Conservation (phyloP, 2,113 vertebrate genomes). For the Engraulis encrasicolus region DNA sequence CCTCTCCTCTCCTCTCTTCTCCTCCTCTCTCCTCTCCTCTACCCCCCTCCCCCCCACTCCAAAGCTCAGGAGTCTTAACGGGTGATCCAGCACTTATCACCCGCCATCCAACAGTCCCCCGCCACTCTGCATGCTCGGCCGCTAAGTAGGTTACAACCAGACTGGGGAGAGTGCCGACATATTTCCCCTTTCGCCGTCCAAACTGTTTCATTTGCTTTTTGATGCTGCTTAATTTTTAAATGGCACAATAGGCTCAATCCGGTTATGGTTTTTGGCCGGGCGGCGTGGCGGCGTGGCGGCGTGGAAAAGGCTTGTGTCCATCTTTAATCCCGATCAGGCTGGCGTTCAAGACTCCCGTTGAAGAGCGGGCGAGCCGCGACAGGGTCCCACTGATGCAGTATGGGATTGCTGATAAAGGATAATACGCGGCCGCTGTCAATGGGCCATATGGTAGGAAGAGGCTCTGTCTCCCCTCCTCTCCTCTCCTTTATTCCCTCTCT, state of each 20-base stretch:
- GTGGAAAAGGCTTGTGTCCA: constrained; percentile 48
- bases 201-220: constrained; percentile 42
- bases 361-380: too few species aligned
- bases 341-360: constrained; percentile 53
- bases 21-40: too few species aligned
- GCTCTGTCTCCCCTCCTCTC: too few species aligned
- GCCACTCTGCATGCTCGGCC: constrained; percentile 27
- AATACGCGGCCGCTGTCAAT: constrained; percentile 56
- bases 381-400: constrained; percentile 60
- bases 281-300: too few species aligned
- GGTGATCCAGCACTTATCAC: constrained; percentile 49
- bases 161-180: background rate
- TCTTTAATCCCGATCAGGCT: constrained; percentile 64
- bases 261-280: constrained; percentile 49
- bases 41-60: constrained; percentile 27
- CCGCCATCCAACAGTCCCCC: constrained; percentile 37
- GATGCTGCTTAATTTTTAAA: constrained; percentile 57
- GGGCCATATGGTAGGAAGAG: constrained; percentile 53
- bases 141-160: constrained; percentile 52
- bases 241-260: constrained; percentile 52
- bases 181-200: background rate
- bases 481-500: too few species aligned
- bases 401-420: constrained; percentile 66
- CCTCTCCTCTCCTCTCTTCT: too few species aligned
- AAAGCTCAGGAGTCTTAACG: constrained; percentile 47